Evolutionary conservation across 2,113 vertebrate species (phyloP).

Genomic region (mouse (Mus musculus)): GRCm39 chr4:24310501-24311000

Average conservation of each 20-base stretch:
- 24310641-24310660: constrained; percentile 53
- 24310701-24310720: constrained; percentile 40
- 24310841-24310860: constrained; percentile 83
- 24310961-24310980: constrained; percentile 79
- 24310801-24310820: constrained; percentile 78
- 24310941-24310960: constrained; percentile 81
- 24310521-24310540: constrained; percentile 68
- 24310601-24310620: constrained; percentile 76
- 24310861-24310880: constrained; percentile 84
- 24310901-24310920: constrained; percentile 78
- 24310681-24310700: constrained; percentile 75
- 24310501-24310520: constrained; percentile 54
- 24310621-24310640: constrained; percentile 70
- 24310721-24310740: constrained; percentile 76
- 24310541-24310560: constrained; percentile 45
- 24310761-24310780: constrained; percentile 73
- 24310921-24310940: constrained; percentile 77
- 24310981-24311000: constrained; percentile 80
- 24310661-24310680: constrained; percentile 74
- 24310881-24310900: constrained; percentile 84
- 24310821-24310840: constrained; percentile 85
- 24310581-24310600: constrained; percentile 72
- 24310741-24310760: constrained; percentile 62
- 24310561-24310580: constrained; percentile 56
- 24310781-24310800: constrained; percentile 60